phyloP scores from a whole-genome alignment of 1,140 invertebrate species.

The Papilio xuthus region DNA sequence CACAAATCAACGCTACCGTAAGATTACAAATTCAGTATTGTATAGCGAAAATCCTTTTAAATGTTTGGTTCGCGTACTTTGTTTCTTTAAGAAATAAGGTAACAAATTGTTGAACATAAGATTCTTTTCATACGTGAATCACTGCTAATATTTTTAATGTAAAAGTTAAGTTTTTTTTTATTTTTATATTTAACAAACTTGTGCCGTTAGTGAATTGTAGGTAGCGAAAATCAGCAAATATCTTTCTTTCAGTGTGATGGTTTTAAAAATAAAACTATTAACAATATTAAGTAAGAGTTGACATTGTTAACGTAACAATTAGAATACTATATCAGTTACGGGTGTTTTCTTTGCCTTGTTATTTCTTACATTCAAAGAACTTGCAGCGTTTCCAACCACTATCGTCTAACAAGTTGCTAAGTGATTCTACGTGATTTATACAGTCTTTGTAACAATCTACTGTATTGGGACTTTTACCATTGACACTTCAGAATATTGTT shows the following conservation, averaged over 20 bases:
- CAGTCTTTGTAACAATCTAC: neutral
- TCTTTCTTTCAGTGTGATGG: neutral
- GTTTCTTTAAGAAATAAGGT: neutral
- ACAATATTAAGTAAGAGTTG: neutral
- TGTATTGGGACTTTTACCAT: neutral
- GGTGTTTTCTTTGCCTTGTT: neutral
- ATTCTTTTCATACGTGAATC: neutral
- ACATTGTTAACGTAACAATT: neutral
- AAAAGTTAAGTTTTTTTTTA: no score
- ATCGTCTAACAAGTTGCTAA: constrained; percentile 2
- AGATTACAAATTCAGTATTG: constrained; percentile 15
- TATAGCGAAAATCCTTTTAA: neutral
- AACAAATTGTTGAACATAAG: neutral
- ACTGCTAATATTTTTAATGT: no score
- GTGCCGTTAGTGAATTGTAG: no score
- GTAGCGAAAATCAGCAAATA: neutral
- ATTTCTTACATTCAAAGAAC: neutral
- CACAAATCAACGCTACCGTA: constrained; percentile 27
- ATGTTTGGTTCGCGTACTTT: neutral
- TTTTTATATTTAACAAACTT: no score
- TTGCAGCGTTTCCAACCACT: neutral
- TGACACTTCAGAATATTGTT: neutral
- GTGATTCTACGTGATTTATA: neutral
- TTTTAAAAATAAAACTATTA: neutral
- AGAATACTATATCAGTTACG: neutral